A percentile compares a stretch with the other conserved stretches of the same genome.
These are phyloP conservation scores for Myripristis jacobus DNA, from an alignment of 2,797 vertebrate species.

Conservation along the genomic window DNA sequence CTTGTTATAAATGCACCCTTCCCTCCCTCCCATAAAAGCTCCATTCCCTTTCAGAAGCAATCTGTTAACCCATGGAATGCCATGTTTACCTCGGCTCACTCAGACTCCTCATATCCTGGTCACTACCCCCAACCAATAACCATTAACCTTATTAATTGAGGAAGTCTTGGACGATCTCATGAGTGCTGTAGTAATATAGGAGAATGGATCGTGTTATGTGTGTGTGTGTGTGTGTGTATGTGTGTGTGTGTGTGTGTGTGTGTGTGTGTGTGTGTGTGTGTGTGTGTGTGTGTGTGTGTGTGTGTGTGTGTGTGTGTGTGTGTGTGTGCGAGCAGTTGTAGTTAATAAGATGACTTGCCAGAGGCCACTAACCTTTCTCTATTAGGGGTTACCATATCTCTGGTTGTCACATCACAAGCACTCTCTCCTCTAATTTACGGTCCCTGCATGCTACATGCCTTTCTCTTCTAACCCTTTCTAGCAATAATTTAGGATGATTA, in stretches of 20 bases:
- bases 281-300: conserved; percentile 12
- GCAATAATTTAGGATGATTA: conserved; percentile 31
- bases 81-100: conserved; percentile 65
- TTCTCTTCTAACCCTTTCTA: conserved; percentile 10
- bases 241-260: background rate
- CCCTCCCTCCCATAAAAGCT: conserved; percentile 50
- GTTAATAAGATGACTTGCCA: conserved; percentile 66
- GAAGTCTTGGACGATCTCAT: conserved; percentile 58
- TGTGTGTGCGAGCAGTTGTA: conserved; percentile 30
- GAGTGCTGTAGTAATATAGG: conserved; percentile 66
- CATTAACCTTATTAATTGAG: conserved; percentile 76
- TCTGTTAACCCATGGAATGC: conserved; percentile 66
- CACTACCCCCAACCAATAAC: conserved; percentile 69
- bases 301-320: conserved; percentile 3
- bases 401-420: conserved; percentile 2
- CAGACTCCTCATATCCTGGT: conserved; percentile 53
- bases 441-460: conserved; percentile 23
- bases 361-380: conserved; percentile 62
- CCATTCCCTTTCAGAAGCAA: conserved; percentile 50
- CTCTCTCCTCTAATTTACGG: conserved; percentile 33
- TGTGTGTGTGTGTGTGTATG: conserved; percentile 5
- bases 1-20: conserved; percentile 30
- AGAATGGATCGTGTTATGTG: conserved; percentile 24
- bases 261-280: conserved; percentile 22
- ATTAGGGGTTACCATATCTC: conserved; percentile 51